These are phyloP conservation scores for Sminthurinus aureus DNA, from an alignment of 2,888 invertebrate species.

Conservation along the genomic window DNA sequence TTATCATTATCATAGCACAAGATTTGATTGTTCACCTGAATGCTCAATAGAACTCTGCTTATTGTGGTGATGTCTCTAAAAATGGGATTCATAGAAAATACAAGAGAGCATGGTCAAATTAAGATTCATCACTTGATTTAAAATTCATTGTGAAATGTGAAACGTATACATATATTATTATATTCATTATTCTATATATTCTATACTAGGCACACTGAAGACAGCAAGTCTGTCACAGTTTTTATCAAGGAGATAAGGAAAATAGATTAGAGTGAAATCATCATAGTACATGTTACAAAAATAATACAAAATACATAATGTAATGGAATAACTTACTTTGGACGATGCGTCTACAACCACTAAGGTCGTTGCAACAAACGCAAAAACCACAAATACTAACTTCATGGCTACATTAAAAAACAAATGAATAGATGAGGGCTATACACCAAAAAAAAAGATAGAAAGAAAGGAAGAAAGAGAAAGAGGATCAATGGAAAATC, in stretches of 20 bases:
- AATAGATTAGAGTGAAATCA: neutral
- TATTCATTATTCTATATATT: neutral
- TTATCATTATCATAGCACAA: neutral
- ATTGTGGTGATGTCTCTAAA: conserved; percentile 43
- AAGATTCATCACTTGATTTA: neutral
- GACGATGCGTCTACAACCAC: conserved; percentile 31
- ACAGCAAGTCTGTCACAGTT: neutral
- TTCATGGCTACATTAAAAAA: conserved; percentile 44
- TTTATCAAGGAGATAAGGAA: conserved; percentile 10
- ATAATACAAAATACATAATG: neutral
- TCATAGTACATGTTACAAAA: too few species aligned
- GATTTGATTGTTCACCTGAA: conserved; percentile 28
- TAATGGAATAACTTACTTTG: conserved; percentile 33
- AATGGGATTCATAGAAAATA: conserved; percentile 2
- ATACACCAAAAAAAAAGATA: neutral
- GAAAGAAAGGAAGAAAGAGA: neutral
- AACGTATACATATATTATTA: neutral
- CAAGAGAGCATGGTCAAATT: neutral
- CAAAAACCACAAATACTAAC: conserved; percentile 33
- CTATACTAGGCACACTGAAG: neutral
- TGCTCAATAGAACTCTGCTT: conserved; percentile 28
- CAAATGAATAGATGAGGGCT: neutral
- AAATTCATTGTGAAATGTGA: neutral
- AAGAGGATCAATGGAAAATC: neutral
- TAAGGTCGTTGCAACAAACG: conserved; percentile 32